Conservation (phyloP, 2,113 vertebrate genomes). For the Ammodytes marinus region DNA sequence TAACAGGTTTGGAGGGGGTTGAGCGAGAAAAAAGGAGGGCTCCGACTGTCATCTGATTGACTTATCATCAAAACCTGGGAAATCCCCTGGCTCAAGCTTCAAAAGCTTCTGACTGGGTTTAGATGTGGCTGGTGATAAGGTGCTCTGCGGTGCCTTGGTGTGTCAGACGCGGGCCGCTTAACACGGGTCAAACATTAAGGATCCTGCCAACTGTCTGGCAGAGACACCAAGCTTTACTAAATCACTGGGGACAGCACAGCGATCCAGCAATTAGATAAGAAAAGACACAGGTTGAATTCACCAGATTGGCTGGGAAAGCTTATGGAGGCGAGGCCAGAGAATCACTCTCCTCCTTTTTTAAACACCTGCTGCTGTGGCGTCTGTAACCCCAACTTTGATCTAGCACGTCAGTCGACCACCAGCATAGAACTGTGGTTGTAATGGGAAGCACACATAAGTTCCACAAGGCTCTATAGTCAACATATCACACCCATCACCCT, state of each 20-base stretch:
- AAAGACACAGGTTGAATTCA: constrained; percentile 27
- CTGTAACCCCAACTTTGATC: background rate
- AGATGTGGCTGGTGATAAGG: constrained; percentile 68
- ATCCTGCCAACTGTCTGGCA: constrained; percentile 32
- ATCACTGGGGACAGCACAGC: constrained; percentile 10
- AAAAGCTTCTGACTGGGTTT: constrained; percentile 66
- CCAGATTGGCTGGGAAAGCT: background rate
- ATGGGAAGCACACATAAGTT: background rate
- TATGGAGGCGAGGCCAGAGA: background rate
- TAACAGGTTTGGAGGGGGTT: background rate
- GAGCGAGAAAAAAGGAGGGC: constrained; percentile 47
- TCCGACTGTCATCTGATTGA: constrained; percentile 65
- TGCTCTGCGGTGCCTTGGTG: constrained; percentile 12
- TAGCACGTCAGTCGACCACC: background rate
- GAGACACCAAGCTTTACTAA: constrained; percentile 8
- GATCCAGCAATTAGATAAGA: constrained; percentile 7
- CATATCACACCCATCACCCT: background rate
- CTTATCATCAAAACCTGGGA: constrained; percentile 69
- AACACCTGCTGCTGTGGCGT: constrained; percentile 3
- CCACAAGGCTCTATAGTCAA: background rate
- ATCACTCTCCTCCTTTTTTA: background rate
- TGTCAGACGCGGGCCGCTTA: constrained; percentile 51
- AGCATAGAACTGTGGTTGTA: background rate
- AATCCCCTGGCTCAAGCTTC: constrained; percentile 77
- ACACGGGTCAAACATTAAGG: constrained; percentile 41